Conservation (phyloP, 2,888 invertebrate genomes). For the Cheilosia pagana region DNA sequence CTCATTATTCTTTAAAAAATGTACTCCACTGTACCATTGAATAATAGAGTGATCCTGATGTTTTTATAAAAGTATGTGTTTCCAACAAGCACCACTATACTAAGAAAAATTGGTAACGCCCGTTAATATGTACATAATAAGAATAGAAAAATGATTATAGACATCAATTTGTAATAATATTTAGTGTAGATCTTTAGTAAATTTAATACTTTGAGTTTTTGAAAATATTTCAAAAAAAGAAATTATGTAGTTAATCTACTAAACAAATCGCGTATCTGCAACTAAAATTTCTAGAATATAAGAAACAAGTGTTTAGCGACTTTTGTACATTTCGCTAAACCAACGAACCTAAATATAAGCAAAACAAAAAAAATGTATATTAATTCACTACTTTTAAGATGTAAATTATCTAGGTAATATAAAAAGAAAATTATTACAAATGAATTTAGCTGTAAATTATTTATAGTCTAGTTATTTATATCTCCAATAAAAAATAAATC, state of each 20-base stretch:
- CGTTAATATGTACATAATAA: background rate
- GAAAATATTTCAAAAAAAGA: conserved; percentile 40
- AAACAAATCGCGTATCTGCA: conserved; percentile 69
- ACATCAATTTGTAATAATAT: conserved; percentile 21
- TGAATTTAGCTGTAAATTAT: conserved; percentile 21
- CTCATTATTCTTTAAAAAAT: no score
- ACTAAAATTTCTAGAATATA: conserved; percentile 69
- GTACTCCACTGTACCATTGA: no score
- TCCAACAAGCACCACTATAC: no score
- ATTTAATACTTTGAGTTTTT: conserved; percentile 43
- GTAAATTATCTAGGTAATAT: conserved; percentile 10
- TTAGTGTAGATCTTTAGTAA: conserved; percentile 22
- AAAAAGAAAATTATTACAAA: background rate
- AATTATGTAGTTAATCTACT: conserved; percentile 64
- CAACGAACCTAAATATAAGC: conserved; percentile 54
- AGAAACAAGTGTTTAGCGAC: conserved; percentile 68
- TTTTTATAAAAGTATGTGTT: no score
- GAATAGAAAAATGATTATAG: conserved; percentile 1
- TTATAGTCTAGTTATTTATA: conserved; percentile 39
- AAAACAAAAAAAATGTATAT: conserved; percentile 7
- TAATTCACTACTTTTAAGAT: conserved; percentile 24
- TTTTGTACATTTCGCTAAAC: conserved; percentile 73
- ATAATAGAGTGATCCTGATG: no score
- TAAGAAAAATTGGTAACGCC: no score
- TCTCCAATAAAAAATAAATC: conserved; percentile 22